Evolutionary conservation across 2,113 vertebrate genomes (phyloP).

Genomic region (Rhabdomys dilectus): DNA sequence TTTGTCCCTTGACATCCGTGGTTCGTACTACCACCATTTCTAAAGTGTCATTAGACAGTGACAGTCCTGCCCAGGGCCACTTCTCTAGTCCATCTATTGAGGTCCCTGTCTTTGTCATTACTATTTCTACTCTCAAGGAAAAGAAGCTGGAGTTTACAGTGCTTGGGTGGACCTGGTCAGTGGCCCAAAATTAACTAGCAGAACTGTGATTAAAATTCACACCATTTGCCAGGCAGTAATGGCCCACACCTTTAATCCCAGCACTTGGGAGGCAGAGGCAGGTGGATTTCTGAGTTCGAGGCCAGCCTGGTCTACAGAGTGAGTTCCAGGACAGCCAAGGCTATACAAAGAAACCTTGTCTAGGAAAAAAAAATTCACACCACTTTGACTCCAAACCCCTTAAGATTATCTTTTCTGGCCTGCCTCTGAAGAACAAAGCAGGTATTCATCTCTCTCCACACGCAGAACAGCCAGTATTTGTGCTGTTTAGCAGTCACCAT

Average conservation of each 20-base stretch:
- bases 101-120: neutral
- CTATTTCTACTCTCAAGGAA: neutral
- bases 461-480: neutral
- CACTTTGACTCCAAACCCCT: neutral
- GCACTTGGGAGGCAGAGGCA: too few species aligned
- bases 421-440: neutral
- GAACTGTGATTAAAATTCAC: slow-evolving; percentile 36
- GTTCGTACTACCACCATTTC: slow-evolving; percentile 2
- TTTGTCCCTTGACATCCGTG: slow-evolving; percentile 15
- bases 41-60: neutral
- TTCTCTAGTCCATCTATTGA: neutral
- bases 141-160: slow-evolving; percentile 36
- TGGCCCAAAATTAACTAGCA: neutral
- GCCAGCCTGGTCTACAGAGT: too few species aligned
- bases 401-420: neutral
- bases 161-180: neutral
- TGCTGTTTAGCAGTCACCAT: neutral
- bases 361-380: neutral
- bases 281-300: too few species aligned
- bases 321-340: too few species aligned
- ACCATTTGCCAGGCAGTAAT: neutral
- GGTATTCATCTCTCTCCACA: neutral
- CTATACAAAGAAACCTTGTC: too few species aligned
- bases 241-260: too few species aligned
- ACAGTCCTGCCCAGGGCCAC: neutral